A percentile compares a stretch with the other conserved stretches of the same genome.
These are phyloP conservation scores for Nomada fabriciana DNA, from an alignment of 2,888 invertebrate genomes.

Conservation along the genomic window DNA sequence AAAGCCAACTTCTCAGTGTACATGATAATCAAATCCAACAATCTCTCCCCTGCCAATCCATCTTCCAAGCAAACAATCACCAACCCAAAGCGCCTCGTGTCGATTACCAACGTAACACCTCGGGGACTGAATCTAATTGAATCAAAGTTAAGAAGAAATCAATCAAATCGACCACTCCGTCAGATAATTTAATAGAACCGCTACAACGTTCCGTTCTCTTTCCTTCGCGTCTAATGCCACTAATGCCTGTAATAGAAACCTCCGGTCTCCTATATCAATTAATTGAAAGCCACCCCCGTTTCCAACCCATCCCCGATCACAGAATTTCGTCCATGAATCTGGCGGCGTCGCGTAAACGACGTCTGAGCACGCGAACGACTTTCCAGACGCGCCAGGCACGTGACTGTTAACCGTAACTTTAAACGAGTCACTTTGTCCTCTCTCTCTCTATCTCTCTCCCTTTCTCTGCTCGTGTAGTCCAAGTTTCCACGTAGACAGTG, in stretches of 20 bases:
- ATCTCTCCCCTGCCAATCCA: too few species aligned
- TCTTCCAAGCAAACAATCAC: too few species aligned
- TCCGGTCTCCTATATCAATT: slow-evolving; percentile 37
- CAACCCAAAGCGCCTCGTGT: too few species aligned
- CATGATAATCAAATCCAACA: too few species aligned
- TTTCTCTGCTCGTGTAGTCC: slow-evolving; percentile 22
- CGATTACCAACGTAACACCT: too few species aligned
- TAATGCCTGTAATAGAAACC: slow-evolving; percentile 31
- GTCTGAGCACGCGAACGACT: slow-evolving; percentile 60
- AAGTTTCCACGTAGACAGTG: slow-evolving; percentile 57
- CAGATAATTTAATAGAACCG: slow-evolving; percentile 17
- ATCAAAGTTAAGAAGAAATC: neutral
- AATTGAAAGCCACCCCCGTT: slow-evolving; percentile 20
- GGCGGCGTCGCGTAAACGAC: slow-evolving; percentile 39
- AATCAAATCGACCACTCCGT: neutral
- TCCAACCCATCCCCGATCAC: slow-evolving; percentile 12
- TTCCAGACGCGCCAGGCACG: slow-evolving; percentile 67
- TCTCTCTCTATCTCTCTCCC: slow-evolving; percentile 14
- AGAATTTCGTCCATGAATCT: slow-evolving; percentile 49
- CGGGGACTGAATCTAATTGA: too few species aligned
- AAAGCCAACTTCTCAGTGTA: too few species aligned
- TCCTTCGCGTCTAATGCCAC: neutral
- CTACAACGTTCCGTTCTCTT: too few species aligned
- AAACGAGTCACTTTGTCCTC: slow-evolving; percentile 71
- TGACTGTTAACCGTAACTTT: slow-evolving; percentile 70